A percentile compares a stretch with the other conserved stretches of the same genome.
phyloP scores from a whole-genome alignment of 2,888 invertebrate genomes.

The Mythimna ferrago region DNA sequence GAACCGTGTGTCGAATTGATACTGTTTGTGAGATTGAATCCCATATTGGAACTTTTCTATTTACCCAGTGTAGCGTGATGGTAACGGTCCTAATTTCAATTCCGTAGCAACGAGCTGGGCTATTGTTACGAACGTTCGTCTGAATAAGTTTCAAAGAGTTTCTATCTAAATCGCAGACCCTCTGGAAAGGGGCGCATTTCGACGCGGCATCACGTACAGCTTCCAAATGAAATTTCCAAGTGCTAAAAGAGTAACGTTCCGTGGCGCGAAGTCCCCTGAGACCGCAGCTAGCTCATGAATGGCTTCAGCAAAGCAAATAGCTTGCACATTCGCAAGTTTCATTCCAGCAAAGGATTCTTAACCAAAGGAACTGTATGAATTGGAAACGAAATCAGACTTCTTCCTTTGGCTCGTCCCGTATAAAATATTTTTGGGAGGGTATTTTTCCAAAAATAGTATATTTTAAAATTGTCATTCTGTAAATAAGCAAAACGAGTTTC shows the following conservation, averaged over 20 bases:
- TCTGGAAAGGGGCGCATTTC: conserved; percentile 82
- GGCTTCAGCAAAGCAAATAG: conserved; percentile 72
- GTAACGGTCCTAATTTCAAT: conserved; percentile 85
- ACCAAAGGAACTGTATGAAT: conserved; percentile 64
- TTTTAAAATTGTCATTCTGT: background rate
- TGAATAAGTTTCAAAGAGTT: conserved; percentile 81
- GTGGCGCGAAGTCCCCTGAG: conserved; percentile 71
- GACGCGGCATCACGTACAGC: conserved; percentile 83
- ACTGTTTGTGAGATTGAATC: conserved; percentile 78
- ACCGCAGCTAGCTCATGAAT: conserved; percentile 71
- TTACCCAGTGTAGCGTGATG: conserved; percentile 75
- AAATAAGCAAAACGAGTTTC: background rate
- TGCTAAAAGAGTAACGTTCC: conserved; percentile 76
- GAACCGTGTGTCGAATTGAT: conserved; percentile 58
- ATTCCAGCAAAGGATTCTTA: conserved; percentile 64
- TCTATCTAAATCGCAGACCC: conserved; percentile 78
- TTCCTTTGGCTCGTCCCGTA: conserved; percentile 36
- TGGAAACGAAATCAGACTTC: conserved; percentile 53
- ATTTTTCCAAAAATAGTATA: background rate
- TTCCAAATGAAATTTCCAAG: conserved; percentile 87
- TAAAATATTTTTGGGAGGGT: background rate
- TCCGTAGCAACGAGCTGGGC: conserved; percentile 79
- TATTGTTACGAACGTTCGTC: conserved; percentile 77
- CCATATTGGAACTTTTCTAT: conserved; percentile 79
- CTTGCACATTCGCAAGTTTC: conserved; percentile 73